These are phyloP conservation scores for Lycodopsis pacificus DNA, from an alignment of 2,797 vertebrate genomes.

Conservation along the genomic window DNA sequence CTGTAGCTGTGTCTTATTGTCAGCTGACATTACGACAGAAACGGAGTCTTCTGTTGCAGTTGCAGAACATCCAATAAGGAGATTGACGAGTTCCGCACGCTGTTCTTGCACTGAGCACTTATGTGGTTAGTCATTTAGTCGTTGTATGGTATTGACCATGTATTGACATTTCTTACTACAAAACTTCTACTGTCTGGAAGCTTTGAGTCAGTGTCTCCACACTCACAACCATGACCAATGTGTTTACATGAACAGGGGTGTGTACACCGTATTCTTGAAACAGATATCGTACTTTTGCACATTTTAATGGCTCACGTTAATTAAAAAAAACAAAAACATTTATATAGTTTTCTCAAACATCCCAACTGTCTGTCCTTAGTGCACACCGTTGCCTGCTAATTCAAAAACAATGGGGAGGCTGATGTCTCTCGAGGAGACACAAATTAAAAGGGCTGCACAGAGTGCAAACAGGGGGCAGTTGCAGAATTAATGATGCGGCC, in stretches of 20 bases:
- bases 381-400: constrained; percentile 7
- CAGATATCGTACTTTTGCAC: neutral
- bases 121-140: neutral
- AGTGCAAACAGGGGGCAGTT: constrained; percentile 23
- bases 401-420: constrained; percentile 11
- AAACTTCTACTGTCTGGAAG: neutral
- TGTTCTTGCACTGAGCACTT: constrained; percentile 14
- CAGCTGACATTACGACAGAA: constrained; percentile 42
- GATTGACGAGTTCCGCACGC: constrained; percentile 25
- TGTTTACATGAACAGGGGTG: neutral
- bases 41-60: constrained; percentile 23
- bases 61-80: constrained; percentile 23
- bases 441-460: constrained; percentile 37
- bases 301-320: neutral
- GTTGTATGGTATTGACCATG: neutral
- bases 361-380: neutral
- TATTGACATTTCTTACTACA: neutral
- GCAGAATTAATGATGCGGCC: constrained; percentile 42
- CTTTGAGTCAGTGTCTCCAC: neutral
- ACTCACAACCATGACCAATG: neutral
- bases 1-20: constrained; percentile 22
- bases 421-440: constrained; percentile 29
- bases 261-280: neutral
- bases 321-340: neutral
- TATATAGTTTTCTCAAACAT: constrained; percentile 1